These are phyloP conservation scores for Ennomos fuscantarius DNA, from an alignment of 2,888 invertebrate species.

Conservation along the genomic window DNA sequence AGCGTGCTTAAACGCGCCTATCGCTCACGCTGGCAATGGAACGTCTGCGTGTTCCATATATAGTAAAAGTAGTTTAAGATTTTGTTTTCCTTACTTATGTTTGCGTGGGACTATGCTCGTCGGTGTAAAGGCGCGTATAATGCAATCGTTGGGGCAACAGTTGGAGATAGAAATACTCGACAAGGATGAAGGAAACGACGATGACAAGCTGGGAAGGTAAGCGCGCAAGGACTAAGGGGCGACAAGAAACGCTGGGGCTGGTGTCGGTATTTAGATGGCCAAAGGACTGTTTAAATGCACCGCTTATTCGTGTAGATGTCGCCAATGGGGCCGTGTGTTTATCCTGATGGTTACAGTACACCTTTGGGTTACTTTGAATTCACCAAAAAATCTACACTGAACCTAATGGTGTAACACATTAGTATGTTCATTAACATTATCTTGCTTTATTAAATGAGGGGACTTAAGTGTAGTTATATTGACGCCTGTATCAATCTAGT, in stretches of 20 bases:
- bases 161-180: conserved; percentile 92
- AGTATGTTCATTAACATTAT: background rate
- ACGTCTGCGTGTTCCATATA: conserved; percentile 27
- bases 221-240: conserved; percentile 55
- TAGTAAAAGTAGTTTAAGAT: conserved; percentile 59
- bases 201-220: conserved; percentile 96
- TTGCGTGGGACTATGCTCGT: conserved; percentile 67
- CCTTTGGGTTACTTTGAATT: conserved; percentile 1
- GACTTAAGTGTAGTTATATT: conserved; percentile 12
- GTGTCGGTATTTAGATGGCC: conserved; percentile 23
- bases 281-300: conserved; percentile 19
- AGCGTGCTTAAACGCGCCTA: conserved; percentile 40
- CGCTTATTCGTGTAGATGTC: conserved; percentile 19
- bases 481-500: no score
- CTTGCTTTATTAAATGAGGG: conserved; percentile 21
- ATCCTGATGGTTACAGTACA: conserved; percentile 13
- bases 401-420: conserved; percentile 10
- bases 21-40: conserved; percentile 31
- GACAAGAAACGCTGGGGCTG: conserved; percentile 33
- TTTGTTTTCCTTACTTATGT: conserved; percentile 79
- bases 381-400: conserved; percentile 16
- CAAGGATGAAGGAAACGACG: conserved; percentile 93
- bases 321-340: conserved; percentile 18
- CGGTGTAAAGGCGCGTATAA: conserved; percentile 81
- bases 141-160: conserved; percentile 89